Evolutionary conservation across 2,113 vertebrate genomes (phyloP), one percentile per base, ranked within the genome.

Genomic region (Stigmatopora nigra): DNA sequence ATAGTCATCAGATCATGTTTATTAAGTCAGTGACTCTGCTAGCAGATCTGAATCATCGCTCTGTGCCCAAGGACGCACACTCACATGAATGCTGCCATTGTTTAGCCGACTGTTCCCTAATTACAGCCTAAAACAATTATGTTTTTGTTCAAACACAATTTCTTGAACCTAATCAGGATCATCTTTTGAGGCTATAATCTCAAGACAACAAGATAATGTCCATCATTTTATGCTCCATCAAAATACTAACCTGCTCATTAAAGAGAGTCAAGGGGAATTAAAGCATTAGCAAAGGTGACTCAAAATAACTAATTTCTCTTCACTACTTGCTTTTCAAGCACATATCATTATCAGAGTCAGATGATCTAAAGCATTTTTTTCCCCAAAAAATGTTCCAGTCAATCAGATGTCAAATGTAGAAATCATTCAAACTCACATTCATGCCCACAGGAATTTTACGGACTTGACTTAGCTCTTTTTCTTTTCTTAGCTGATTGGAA

Each of bases 1-100:
- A 64, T 69, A 61, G 65, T 67, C 52, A 67, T 52, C 44, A 63
- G 59, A 67, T 53, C 57, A 60, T 76, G 76, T 74, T 72, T 70
- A 63, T 25, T 16, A 62, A 68, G 76, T 82, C 69, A 73, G 65
- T 70, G 63, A 65, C 70, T 65, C 78, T 75, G 69, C 63, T 69
- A 20, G 57, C 48, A 81, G 68, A 72, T 67, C 61, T 45, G 63
- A 31, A 52, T 66, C 31, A 47, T 64, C 61, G 19, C 59, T 66
- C 64, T 2, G 49, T 65, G 71, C 67, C 65, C 60, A 31, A 73
- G 58, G 58, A 73, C 38, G 38, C 60, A 62, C 71, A 46, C 45
- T 63, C 14, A 47, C 52, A 44, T 68, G 63, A 69, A 25, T 5
- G 1, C n/a, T 12, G 59, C 53, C 71, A 66, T 53, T 60, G 31